Conservation (phyloP, 2,888 invertebrate genomes). For the Mamestra brassicae region DNA sequence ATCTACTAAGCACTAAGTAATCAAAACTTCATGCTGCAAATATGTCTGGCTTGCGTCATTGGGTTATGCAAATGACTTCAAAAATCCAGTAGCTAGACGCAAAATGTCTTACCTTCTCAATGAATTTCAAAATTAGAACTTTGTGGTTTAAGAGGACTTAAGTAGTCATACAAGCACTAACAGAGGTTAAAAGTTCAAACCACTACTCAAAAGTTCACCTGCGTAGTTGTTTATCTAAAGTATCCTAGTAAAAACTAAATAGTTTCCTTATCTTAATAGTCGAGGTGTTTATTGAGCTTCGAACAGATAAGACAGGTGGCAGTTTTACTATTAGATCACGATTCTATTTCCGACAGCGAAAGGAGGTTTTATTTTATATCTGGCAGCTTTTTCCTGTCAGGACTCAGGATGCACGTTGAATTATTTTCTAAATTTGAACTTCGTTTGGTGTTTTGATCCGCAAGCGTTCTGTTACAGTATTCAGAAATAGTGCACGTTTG, state of each 20-base stretch:
- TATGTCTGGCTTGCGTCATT: not conserved
- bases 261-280: conserved; percentile 61
- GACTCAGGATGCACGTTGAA: not conserved
- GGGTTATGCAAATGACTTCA: not conserved
- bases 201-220: conserved; percentile 12
- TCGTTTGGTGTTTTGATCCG: not conserved
- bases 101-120: not conserved
- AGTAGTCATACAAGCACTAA: conserved; percentile 2
- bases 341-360: conserved; percentile 39
- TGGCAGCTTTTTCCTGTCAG: not conserved
- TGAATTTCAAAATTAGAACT: not conserved
- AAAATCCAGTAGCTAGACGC: not conserved
- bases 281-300: conserved; percentile 53
- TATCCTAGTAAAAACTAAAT: conserved; percentile 54
- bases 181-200: conserved; percentile 21
- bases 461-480: no score
- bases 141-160: not conserved
- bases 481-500: no score
- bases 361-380: conserved; percentile 3
- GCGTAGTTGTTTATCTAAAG: conserved; percentile 56
- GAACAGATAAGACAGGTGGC: conserved; percentile 47
- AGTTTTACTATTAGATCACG: conserved; percentile 47
- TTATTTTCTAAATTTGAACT: not conserved
- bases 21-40: not conserved
- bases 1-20: not conserved